Conservation (phyloP, 2,888 invertebrate species). For the Prosopocoilus inquinatus region DNA sequence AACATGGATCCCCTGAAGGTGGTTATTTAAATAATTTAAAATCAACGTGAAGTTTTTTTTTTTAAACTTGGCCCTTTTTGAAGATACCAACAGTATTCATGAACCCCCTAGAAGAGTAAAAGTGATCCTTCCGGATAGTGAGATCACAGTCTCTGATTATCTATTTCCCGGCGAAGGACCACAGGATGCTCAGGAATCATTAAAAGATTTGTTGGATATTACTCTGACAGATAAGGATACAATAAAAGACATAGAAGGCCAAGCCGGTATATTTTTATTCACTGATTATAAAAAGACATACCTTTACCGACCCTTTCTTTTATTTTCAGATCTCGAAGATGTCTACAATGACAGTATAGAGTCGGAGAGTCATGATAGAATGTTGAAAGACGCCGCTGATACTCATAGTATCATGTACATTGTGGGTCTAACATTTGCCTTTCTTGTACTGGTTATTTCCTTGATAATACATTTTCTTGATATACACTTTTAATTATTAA, state of each 20-base stretch:
- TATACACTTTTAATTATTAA: slow-evolving; percentile 10
- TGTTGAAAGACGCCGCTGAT: slow-evolving; percentile 54
- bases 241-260: slow-evolving; percentile 72
- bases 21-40: slow-evolving; percentile 12
- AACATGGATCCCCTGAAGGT: slow-evolving; percentile 70
- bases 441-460: slow-evolving; percentile 63
- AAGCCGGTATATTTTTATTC: slow-evolving; percentile 60
- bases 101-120: slow-evolving; percentile 87
- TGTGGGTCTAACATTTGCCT: slow-evolving; percentile 61
- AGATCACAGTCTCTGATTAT: slow-evolving; percentile 81
- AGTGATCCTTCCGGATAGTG: slow-evolving; percentile 64
- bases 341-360: slow-evolving; percentile 49
- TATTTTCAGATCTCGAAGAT: slow-evolving; percentile 45
- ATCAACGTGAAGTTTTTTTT: too few species aligned
- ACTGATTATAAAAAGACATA: background rate
- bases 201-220: slow-evolving; percentile 79
- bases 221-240: slow-evolving; percentile 68
- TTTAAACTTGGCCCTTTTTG: background rate
- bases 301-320: background rate
- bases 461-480: slow-evolving; percentile 58
- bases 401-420: slow-evolving; percentile 62
- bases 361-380: slow-evolving; percentile 51
- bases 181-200: slow-evolving; percentile 75
- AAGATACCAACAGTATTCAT: slow-evolving; percentile 77
- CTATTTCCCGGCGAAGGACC: slow-evolving; percentile 88